Evolutionary conservation across 92 coral and sea anemone species (phyloP), one percentile per base, ranked within the genome.

Genomic region (Blastomussa wellsi): DNA sequence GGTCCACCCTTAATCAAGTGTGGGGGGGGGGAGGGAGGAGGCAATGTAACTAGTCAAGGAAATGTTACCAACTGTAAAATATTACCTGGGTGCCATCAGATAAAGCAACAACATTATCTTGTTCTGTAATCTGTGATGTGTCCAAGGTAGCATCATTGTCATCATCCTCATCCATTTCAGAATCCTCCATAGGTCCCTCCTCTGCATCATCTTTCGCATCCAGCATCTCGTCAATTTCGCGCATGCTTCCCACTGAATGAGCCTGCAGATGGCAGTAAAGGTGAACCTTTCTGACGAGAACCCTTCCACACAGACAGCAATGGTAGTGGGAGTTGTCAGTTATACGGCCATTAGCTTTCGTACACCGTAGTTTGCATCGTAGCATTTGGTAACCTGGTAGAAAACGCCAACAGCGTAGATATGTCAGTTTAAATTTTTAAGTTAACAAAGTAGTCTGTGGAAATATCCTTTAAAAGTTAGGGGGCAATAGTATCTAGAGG

Each of bases 281-380:
- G 82, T 94, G 98, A 6, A 94, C 98, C 53, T 94, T 94, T 35
- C 98, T 91, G 28, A 94, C 87, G 35, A 93, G 92, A 66, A 94
- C 95, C 41, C 98, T 90, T 28, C 98, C 98, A 66, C 98, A 94
- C 68, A 94, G 88, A 74, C 98, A 94, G 90, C 98, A 94, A 81
- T 94, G 98, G 86, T 94, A 94, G 89, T 94, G 98, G 12, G 95
- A 94, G 62, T 93, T 93, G 85, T 94, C 98, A 8, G 98, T 87
- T 28, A 92, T 29, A 6, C 98, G 98, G 49, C 98, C 98, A 60
- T 94, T 94, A 64, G 98, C 86, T 20, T 94, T 93, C 17, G 85
- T 82, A 78, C 98, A 94, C 65, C 87, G 83, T 15, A 94, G 88
- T 73, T 90, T 94, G 53, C 98, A 94, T 29, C 98, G 95, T 55